Base-by-base conservation (phyloP, 2,888 invertebrate species). In the Seira musarum region DNA sequence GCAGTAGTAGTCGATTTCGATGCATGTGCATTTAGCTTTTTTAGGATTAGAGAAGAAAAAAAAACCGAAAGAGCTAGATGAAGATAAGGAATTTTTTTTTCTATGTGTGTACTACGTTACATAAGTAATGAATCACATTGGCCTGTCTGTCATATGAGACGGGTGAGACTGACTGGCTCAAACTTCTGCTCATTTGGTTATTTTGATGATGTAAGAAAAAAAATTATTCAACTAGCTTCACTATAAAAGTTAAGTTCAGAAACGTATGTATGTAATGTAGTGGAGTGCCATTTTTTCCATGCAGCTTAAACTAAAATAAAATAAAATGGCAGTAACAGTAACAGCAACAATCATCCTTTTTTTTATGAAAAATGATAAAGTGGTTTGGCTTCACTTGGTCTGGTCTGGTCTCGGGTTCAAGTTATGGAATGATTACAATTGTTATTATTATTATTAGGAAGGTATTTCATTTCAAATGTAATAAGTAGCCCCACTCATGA, bases 101-200 rank as follows among this genome's bases (percentile, higher is more conserved):
- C 69, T 67, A 76, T 76, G 76, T 30, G n/a, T 68, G 76, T 64
- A 69, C 76, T 69, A 70, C 30, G 76, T 69, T 76, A 70, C 76
- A 76, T 68, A 76, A 76, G 76, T 63, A 76, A 76, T 76, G 76
- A 76, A 76, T 76, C 76, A 76, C 76, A 69, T 76, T 69, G 76
- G 76, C 40, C 76, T 76, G 76, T 76, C 76, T 76, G 76, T 76
- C 76, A 76, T 76, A 69, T 65, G 76, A 76, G 76, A 76, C 76
- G 76, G 69, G 76, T 76, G 76, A 76, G 76, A 76, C 76, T 76
- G 76, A 70, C 76, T 76, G 69, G 76, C 76, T 76, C 76, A 70
- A 76, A 76, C 69, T 76, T 60, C 75, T 75, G 63, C 74, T 75
- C 75, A 75, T 76, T 76, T 76, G 69, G 64, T 64, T 69, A 76